These are phyloP conservation scores for Sorex araneus DNA, from an alignment of 2,113 vertebrate species.

Conservation along the genomic window DNA sequence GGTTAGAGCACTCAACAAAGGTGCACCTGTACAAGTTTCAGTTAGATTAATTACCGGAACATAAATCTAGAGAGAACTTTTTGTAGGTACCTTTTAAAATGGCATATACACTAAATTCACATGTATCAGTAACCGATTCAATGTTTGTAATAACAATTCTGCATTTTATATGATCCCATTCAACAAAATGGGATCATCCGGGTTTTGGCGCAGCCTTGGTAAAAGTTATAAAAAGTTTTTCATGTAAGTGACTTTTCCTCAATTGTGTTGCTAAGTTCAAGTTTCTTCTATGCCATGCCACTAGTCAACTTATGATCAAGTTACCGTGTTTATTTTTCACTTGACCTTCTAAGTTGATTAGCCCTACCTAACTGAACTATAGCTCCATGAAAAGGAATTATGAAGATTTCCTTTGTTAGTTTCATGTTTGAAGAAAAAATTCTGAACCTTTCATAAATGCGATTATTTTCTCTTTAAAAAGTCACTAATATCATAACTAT, in stretches of 20 bases:
- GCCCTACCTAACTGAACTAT: conserved; percentile 1
- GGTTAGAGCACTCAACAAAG: not conserved
- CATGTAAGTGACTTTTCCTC: not conserved
- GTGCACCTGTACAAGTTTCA: not conserved
- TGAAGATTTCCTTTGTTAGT: conserved; percentile 67
- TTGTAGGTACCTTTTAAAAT: conserved; percentile 25
- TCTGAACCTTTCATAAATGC: conserved; percentile 74
- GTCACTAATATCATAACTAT: conserved; percentile 77
- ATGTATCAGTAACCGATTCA: not conserved
- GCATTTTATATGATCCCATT: not conserved
- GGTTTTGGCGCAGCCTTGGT: too few relatives aligned
- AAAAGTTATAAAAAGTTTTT: not conserved
- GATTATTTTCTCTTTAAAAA: conserved; percentile 80
- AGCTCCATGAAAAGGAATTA: conserved; percentile 42
- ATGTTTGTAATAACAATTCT: conserved; percentile 49
- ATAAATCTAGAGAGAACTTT: not conserved
- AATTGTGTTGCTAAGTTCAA: not conserved
- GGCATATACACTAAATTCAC: conserved; percentile 12
- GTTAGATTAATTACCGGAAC: conserved; percentile 5
- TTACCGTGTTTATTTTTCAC: conserved; percentile 46
- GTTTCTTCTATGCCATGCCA: not conserved
- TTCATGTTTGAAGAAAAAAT: conserved; percentile 74
- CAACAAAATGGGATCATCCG: too few relatives aligned
- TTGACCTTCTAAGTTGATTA: conserved; percentile 30
- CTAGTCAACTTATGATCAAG: conserved; percentile 32